Evolutionary conservation across 2,113 vertebrate genomes (phyloP), one percentile per base, ranked within the genome.

Genomic region (Festucalex cinctus): DNA sequence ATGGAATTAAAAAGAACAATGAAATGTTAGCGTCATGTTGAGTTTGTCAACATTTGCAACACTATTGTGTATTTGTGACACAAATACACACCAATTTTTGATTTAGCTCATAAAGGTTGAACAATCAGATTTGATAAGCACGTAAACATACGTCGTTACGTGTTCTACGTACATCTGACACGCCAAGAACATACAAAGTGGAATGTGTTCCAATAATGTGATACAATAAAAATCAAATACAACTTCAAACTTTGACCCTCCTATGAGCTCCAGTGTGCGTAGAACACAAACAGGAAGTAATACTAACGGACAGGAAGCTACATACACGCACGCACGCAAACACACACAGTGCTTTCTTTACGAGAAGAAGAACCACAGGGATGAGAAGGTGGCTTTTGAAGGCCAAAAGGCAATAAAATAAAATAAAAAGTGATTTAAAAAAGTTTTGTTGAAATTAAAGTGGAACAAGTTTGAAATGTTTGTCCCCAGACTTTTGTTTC

Each of bases 311-410:
- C 22, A 26, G 51, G n/a, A 51, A n/a, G 48, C 48, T 10, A 48
- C 48, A n/a, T 17, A 49, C 6, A 20, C 48, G 19, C 51, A 53
- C n/a, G 10, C 53, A 56, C 22, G 5, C 53, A 56, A 24, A 28
- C 53, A 32, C 54, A 6, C 57, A 37, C 57, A 58, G 94, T 94
- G 93, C 92, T 93, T 88, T 82, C 92, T 88, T 78, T 88, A 83
- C 69, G 16, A 20, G 32, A 78, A 76, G 68, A 75, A 77, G 86
- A 88, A 91, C 88, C 91, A 92, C 88, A 90, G 85, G 85, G 82
- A 85, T 81, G 81, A 62, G 75, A 81, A 66, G 49, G 70, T 75
- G 61, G 73, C 16, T 75, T 54, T 69, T 63, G 65, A 73, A 68
- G 68, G 65, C 51, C 63, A 68, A 71, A 60, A 22, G 65, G 65